Percentiles rank a stretch among this genome's conserved stretches.
Conservation (phyloP, 2,888 invertebrate species). For the Acanthacorydalis orientalis region DNA sequence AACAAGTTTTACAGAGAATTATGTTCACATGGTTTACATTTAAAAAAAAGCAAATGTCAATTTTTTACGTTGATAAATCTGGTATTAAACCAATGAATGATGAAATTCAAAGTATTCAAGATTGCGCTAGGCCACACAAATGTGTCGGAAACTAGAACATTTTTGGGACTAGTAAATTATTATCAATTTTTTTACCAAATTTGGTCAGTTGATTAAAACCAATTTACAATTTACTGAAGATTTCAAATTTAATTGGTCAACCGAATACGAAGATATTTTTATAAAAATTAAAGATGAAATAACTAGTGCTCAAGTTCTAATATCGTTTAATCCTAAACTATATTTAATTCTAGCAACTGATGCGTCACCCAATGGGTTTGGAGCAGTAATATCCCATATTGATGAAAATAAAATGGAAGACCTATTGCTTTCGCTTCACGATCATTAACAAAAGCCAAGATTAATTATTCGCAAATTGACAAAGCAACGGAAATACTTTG, state of each 20-base stretch:
- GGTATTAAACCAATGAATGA: slow-evolving; percentile 6
- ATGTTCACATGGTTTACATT: slow-evolving; percentile 6
- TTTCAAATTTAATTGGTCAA: slow-evolving; percentile 10
- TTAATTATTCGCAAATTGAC: slow-evolving; percentile 20
- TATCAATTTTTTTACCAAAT: slow-evolving; percentile 15
- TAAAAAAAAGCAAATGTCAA: slow-evolving; percentile 11
- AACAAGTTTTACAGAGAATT: no score
- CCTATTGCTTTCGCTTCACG: slow-evolving; percentile 21
- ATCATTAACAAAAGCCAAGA: slow-evolving; percentile 17
- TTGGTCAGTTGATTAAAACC: no score
- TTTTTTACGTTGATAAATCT: slow-evolving; percentile 9
- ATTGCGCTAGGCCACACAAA: slow-evolving; percentile 1
- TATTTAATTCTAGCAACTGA: slow-evolving; percentile 17
- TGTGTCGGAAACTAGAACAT: no score
- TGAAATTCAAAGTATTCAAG: slow-evolving; percentile 4
- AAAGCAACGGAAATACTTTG: slow-evolving; percentile 18
- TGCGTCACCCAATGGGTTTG: slow-evolving; percentile 17
- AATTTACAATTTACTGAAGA: no score
- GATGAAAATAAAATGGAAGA: slow-evolving; percentile 17
- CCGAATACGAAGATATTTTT: slow-evolving; percentile 9
- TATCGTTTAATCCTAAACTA: slow-evolving; percentile 13
- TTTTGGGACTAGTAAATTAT: slow-evolving; percentile 14
- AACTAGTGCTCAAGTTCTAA: slow-evolving; percentile 11
- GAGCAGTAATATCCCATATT: slow-evolving; percentile 17
- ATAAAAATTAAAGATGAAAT: slow-evolving; percentile 13